Evolutionary conservation across 2,113 vertebrate species (phyloP).

Genomic region (Chitala chitala): DNA sequence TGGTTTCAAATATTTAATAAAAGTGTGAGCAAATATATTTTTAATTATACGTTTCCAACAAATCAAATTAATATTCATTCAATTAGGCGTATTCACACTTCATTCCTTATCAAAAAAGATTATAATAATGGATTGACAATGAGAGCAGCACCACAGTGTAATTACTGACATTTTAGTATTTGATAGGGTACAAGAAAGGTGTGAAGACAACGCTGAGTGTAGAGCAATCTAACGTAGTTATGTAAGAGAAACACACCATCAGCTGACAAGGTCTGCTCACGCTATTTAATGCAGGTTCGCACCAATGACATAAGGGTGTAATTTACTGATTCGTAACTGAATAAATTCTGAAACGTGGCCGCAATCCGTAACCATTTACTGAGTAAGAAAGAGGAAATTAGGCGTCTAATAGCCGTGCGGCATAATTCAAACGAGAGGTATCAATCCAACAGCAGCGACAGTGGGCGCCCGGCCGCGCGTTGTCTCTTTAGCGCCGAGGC

Average conservation of each 20-base stretch:
- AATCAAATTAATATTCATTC: background rate
- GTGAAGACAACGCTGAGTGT: background rate
- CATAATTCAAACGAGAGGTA: slow-evolving; percentile 2
- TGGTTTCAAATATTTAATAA: background rate
- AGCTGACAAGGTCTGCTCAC: background rate
- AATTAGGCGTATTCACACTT: background rate
- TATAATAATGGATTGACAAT: background rate
- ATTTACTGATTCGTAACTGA: slow-evolving; percentile 1
- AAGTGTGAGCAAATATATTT: background rate
- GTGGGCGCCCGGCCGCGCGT: background rate
- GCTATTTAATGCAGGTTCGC: background rate
- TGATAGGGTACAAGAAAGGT: background rate
- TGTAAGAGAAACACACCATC: background rate
- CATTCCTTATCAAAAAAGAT: background rate
- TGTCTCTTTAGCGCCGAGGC: background rate
- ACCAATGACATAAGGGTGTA: background rate
- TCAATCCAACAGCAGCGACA: background rate
- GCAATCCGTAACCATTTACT: slow-evolving; percentile 1
- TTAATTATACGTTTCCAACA: background rate
- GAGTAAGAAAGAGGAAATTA: background rate
- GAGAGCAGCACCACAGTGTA: background rate
- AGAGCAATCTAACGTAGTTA: background rate
- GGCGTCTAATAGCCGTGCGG: background rate
- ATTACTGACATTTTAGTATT: background rate
- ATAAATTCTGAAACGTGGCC: background rate